Evolutionary conservation across 2,797 vertebrate species (phyloP).

Genomic region (Acanthiza pusilla): DNA sequence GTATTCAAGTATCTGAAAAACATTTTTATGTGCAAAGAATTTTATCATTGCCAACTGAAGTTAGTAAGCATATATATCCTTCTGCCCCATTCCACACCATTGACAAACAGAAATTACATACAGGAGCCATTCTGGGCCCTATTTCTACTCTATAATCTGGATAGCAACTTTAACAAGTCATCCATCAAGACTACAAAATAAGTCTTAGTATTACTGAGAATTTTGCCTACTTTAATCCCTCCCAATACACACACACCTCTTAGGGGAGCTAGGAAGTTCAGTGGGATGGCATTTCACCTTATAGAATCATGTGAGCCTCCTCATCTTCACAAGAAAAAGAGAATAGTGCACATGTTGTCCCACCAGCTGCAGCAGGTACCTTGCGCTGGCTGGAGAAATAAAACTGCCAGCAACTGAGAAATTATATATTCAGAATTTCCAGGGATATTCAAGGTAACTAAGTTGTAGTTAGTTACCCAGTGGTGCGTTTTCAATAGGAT

Average conservation of each 20-base stretch:
- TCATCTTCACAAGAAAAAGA: background rate
- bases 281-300: background rate
- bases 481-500: background rate
- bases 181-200: background rate
- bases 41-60: background rate
- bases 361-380: background rate
- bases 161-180: background rate
- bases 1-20: background rate
- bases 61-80: background rate
- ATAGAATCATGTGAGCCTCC: background rate
- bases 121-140: background rate
- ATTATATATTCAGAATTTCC: background rate
- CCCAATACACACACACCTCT: background rate
- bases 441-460: background rate
- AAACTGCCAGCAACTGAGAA: background rate
- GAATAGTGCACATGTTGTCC: background rate
- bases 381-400: background rate
- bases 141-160: background rate
- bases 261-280: background rate
- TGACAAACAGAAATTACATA: background rate
- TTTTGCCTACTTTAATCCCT: background rate
- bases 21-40: fast-evolving
- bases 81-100: background rate
- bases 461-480: background rate
- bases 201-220: background rate